Evolutionary conservation across 1,140 invertebrate species (phyloP).

Genomic region (Brachionus asplanchnoidis): DNA sequence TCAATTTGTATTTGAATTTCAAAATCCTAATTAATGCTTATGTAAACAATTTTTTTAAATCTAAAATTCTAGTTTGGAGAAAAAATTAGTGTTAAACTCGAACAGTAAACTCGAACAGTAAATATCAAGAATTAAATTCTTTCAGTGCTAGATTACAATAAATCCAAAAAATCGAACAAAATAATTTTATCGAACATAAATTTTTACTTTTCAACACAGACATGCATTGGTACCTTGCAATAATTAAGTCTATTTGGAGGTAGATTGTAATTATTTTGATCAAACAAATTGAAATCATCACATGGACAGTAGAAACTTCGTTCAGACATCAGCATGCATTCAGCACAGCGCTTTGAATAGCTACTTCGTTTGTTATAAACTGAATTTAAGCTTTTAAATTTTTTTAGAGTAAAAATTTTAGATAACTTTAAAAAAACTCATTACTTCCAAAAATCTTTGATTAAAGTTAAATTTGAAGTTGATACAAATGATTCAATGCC

Average conservation of each 20-base stretch:
- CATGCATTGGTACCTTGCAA: neutral
- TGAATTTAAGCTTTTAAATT: neutral
- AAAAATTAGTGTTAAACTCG: too few species aligned
- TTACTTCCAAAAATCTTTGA: neutral
- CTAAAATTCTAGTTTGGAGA: too few species aligned
- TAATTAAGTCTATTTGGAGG: neutral
- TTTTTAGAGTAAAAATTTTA: neutral
- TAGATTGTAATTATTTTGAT: neutral
- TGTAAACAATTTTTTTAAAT: too few species aligned
- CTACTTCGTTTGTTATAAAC: neutral
- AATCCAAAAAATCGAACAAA: too few species aligned
- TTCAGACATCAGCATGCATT: conserved; percentile 21
- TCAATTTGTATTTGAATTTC: too few species aligned
- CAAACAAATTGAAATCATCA: conserved; percentile 11
- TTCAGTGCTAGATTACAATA: too few species aligned
- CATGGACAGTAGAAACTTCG: conserved; percentile 24
- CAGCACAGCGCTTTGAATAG: conserved; percentile 16
- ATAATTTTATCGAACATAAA: too few species aligned
- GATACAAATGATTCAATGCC: conserved; percentile 15
- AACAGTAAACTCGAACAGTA: too few species aligned
- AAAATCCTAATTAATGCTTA: too few species aligned
- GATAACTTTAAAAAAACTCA: neutral
- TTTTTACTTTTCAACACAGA: conserved; percentile 9
- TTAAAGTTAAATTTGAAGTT: neutral
- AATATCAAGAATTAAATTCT: too few species aligned